Conservation (phyloP, 2,113 vertebrate genomes). For the Brienomyrus brachyistius region DNA sequence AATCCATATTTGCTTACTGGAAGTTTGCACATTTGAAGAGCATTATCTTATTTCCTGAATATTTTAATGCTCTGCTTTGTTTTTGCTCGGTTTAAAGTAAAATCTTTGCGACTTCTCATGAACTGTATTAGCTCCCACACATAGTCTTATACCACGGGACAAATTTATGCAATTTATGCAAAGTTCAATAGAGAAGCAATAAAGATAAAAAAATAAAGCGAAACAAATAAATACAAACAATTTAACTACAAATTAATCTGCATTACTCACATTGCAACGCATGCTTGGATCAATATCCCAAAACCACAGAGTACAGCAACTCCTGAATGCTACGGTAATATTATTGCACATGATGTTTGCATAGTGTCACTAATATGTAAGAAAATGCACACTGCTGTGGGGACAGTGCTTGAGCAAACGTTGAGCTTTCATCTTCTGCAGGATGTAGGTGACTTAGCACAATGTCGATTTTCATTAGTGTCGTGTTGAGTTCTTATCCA, state of each 20-base stretch:
- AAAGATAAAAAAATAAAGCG: not conserved
- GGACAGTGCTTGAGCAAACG: not conserved
- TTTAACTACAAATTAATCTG: not conserved
- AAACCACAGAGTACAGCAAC: not conserved
- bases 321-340: not conserved
- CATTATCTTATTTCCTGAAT: not conserved
- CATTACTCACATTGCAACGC: not conserved
- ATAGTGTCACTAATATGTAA: not conserved
- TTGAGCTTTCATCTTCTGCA: not conserved
- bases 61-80: not conserved
- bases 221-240: not conserved
- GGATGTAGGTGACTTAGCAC: not conserved
- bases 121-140: not conserved
- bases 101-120: not conserved
- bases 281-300: not conserved
- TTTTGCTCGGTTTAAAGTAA: not conserved
- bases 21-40: not conserved
- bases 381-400: not conserved
- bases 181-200: not conserved
- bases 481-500: not conserved
- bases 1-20: not conserved
- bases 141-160: not conserved
- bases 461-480: not conserved
- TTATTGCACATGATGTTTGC: not conserved
- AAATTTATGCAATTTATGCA: not conserved